Base-by-base conservation (phyloP, 2,888 invertebrate species). In the Volucella zonaria region DNA sequence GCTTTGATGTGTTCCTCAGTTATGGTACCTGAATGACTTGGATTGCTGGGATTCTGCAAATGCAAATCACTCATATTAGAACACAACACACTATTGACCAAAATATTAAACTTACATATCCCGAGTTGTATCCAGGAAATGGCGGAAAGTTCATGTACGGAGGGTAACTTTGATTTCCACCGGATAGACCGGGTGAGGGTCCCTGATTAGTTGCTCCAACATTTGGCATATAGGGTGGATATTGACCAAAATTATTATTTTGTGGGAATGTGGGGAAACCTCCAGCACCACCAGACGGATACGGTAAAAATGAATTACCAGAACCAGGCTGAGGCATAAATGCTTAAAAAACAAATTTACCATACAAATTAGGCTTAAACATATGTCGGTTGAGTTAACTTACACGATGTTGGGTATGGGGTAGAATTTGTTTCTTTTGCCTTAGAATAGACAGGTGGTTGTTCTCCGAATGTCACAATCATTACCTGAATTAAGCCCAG, bases 1-100 rank as follows among this genome's bases (percentile, higher is more conserved):
- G 96, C 97, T 90, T 97, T 95, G 86, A 99, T 97, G 90, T 99
- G 98, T 90, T 98, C 98, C 89, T 98, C 97, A 61, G 98, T 96
- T 77, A 98, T 97, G n/a, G 97, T 97, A 18, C 96, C 96, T 43
- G 92, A 93, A 76, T 94, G 93, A 70, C 93, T 93, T 15, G 92
- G 91, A 88, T 93, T 91, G 14, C 83, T 90, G 15, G 91, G 87
- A 78, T 90, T 90, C 91, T 92, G 43, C 11, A 14, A 18, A 43
- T n/a, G 23, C 47, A 38, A 31, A 4, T 11, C 23, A 4, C 1
- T 38, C 6, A 51, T n/a, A 15, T 77, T 42, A 47, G 49, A 79
- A 14, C 15, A 1, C 51, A 31, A 58, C 1, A 6, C 40, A 40
- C 11, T 42, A 59, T 42, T 18, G 54, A 40, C 14, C 12, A 15